Evolutionary conservation across 2,113 vertebrate species (phyloP).

Genomic region (Dicerorhinus sumatrensis): DNA sequence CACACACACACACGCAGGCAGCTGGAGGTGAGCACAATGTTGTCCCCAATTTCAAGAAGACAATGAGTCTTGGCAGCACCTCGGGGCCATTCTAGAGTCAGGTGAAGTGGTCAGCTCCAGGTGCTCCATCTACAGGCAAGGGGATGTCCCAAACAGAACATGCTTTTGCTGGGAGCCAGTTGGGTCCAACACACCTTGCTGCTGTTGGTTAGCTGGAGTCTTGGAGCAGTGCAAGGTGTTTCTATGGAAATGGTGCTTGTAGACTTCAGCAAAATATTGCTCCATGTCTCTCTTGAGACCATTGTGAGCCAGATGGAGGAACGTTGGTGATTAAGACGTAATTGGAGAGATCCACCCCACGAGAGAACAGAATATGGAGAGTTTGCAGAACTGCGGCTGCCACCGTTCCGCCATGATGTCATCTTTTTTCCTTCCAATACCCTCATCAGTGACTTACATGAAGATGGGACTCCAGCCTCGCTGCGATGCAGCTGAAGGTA

Average conservation of each 20-base stretch:
- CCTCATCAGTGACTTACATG: fast-evolving
- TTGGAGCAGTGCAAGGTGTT: not conserved
- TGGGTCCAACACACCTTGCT: fast-evolving
- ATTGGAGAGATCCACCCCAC: fast-evolving
- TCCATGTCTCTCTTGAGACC: not conserved
- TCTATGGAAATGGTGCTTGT: fast-evolving
- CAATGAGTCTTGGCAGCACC: fast-evolving
- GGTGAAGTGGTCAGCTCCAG: fast-evolving
- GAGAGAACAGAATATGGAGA: not conserved
- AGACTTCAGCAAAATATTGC: too few species aligned
- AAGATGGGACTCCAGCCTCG: not conserved
- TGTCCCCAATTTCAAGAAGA: not conserved
- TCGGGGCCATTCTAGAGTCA: not conserved
- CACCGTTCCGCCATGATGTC: fast-evolving
- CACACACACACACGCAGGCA: not conserved
- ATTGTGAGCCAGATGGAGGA: fast-evolving
- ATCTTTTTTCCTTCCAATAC: fast-evolving
- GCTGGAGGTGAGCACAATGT: not conserved
- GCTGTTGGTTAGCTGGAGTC: fast-evolving
- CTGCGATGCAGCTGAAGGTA: fast-evolving
- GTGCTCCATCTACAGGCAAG: fast-evolving
- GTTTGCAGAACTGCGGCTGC: fast-evolving
- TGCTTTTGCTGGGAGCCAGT: not conserved
- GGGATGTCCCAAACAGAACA: not conserved
- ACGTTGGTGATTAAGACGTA: fast-evolving